Conservation (phyloP, 2,797 vertebrate genomes). For the Rhabdophis nuchalis region DNA sequence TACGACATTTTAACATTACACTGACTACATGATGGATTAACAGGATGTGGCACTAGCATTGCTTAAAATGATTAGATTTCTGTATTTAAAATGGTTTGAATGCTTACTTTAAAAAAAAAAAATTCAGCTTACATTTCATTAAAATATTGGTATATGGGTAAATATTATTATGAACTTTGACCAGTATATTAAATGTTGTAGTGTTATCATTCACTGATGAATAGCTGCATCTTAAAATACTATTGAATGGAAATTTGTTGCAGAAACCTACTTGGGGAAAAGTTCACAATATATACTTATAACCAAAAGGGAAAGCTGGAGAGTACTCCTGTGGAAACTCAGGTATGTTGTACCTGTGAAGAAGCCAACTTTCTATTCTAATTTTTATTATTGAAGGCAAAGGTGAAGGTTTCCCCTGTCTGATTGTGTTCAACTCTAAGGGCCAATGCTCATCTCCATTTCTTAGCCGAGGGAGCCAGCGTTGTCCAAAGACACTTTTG, state of each 20-base stretch:
- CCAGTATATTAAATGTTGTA: not conserved
- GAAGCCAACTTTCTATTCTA: not conserved
- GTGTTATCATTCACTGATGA: not conserved
- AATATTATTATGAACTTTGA: not conserved
- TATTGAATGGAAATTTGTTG: constrained; percentile 9
- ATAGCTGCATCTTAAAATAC: not conserved
- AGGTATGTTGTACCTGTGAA: constrained; percentile 54
- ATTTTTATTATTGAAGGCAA: not conserved
- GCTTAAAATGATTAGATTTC: not conserved
- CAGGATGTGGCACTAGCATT: not conserved
- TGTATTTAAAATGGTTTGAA: not conserved
- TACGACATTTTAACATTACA: not conserved
- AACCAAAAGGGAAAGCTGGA: constrained; percentile 58
- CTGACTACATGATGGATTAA: not conserved
- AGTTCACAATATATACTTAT: constrained; percentile 72
- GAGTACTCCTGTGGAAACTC: constrained; percentile 47
- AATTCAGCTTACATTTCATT: not conserved
- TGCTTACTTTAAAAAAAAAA: not conserved
- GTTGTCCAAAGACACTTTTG: not conserved
- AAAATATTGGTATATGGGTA: not conserved
- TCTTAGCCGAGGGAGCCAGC: not conserved
- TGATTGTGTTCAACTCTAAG: not conserved
- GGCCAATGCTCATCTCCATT: not conserved
- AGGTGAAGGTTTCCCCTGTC: not conserved
- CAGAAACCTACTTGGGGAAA: constrained; percentile 80